Evolutionary conservation across 2,797 vertebrate species (phyloP).

Genomic region (Falco rusticolus): DNA sequence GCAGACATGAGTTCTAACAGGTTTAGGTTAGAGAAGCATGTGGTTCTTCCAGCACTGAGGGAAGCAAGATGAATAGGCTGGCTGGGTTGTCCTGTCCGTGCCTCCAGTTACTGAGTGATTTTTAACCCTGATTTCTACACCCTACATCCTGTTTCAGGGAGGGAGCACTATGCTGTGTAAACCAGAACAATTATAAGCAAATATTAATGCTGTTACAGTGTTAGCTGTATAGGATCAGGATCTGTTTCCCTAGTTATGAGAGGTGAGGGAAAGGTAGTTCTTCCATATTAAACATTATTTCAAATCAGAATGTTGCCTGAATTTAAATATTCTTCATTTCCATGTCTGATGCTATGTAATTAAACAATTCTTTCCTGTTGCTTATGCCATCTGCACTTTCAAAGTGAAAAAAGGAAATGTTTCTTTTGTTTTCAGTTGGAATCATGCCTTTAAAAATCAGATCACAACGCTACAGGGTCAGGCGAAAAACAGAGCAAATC

Average conservation of each 20-base stretch:
- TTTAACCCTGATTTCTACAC: background rate
- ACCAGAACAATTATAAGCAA: background rate
- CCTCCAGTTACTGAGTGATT: background rate
- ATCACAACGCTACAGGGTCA: slow-evolving; percentile 99
- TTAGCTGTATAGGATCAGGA: background rate
- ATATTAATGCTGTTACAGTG: background rate
- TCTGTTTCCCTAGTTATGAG: background rate
- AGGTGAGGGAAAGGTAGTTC: background rate
- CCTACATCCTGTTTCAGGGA: background rate
- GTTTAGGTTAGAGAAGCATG: background rate
- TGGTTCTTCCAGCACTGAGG: background rate
- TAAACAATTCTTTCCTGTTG: slow-evolving; percentile 59
- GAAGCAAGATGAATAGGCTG: background rate
- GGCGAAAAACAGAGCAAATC: slow-evolving; percentile 98
- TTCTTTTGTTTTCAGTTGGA: slow-evolving; percentile 83
- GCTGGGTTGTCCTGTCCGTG: background rate
- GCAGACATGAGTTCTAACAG: background rate
- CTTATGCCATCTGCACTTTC: slow-evolving; percentile 43
- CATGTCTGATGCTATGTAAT: slow-evolving; percentile 35
- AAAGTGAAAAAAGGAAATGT: slow-evolving; percentile 51
- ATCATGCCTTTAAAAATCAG: slow-evolving; percentile 99
- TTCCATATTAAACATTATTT: background rate
- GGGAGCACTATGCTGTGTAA: background rate
- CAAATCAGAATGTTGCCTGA: background rate
- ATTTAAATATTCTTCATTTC: slow-evolving; percentile 30